Conservation (phyloP, 2,888 invertebrate species). For the Scaptomyza tumidula region DNA sequence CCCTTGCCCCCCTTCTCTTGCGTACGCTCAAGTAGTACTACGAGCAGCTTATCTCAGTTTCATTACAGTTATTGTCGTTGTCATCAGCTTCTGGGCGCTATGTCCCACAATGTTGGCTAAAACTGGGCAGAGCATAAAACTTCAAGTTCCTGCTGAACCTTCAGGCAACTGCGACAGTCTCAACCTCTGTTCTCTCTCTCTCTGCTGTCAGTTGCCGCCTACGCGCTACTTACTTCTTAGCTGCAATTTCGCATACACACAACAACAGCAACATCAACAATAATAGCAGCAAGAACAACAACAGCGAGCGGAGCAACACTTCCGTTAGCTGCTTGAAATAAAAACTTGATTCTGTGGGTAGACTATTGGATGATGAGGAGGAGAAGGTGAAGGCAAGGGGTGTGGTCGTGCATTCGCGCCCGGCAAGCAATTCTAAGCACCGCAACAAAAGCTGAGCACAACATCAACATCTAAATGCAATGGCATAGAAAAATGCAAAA, state of each 20-base stretch:
- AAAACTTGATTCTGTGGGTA: constrained; percentile 68
- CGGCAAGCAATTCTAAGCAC: constrained; percentile 67
- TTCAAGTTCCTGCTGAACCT: constrained; percentile 37
- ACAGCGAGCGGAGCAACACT: constrained; percentile 60
- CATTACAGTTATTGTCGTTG: constrained; percentile 80
- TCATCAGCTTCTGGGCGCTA: constrained; percentile 68
- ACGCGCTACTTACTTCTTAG: constrained; percentile 62
- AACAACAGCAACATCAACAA: constrained; percentile 15
- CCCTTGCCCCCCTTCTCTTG: not conserved
- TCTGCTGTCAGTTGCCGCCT: not conserved
- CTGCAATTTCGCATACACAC: constrained; percentile 53
- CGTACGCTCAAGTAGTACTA: constrained; percentile 12
- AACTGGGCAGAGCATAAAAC: constrained; percentile 54
- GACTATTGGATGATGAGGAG: not conserved
- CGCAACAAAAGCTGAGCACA: constrained; percentile 74
- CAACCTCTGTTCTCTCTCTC: too few species aligned
- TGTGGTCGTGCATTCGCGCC: constrained; percentile 6
- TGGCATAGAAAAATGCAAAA: constrained; percentile 64
- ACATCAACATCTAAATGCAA: constrained; percentile 77
- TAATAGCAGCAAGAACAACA: constrained; percentile 21
- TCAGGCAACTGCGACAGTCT: constrained; percentile 35
- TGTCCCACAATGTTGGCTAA: constrained; percentile 72
- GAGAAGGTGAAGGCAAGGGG: not conserved
- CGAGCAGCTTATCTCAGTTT: constrained; percentile 74
- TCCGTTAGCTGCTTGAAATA: constrained; percentile 77